Evolutionary conservation across 2,113 vertebrate genomes (phyloP).

Genomic region (Petrocephalus microphthalmus): DNA sequence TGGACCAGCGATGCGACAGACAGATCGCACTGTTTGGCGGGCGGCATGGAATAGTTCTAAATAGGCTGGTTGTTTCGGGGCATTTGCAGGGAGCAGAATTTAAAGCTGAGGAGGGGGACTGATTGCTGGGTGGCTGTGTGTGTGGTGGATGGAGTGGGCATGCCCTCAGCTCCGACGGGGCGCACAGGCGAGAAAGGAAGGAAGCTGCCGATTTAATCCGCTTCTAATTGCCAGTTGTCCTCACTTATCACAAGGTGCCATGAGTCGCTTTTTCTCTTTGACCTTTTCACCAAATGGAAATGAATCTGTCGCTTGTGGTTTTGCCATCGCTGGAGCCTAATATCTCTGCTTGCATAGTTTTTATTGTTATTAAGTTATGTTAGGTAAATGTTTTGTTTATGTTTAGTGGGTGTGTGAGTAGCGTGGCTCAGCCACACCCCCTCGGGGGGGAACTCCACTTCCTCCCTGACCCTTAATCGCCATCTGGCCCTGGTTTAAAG

Average conservation of each 20-base stretch:
- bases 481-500: conserved; percentile 76
- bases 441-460: conserved; percentile 50
- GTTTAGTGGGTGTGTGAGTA: not conserved
- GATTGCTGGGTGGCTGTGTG: not conserved
- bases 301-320: not conserved
- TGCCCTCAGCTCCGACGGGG: not conserved
- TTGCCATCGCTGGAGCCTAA: not conserved
- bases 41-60: not conserved
- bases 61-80: not conserved
- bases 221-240: not conserved
- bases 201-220: not conserved
- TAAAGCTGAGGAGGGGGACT: not conserved
- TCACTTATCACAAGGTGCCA: not conserved
- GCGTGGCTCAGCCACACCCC: conserved; percentile 28
- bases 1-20: not conserved
- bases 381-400: not conserved
- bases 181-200: not conserved
- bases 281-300: not conserved
- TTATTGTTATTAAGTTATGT: not conserved
- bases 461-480: conserved; percentile 71
- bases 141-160: not conserved
- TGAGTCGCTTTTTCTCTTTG: not conserved
- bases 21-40: not conserved
- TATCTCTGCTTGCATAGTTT: not conserved
- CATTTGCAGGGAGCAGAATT: not conserved